Conservation (phyloP, 2,797 vertebrate species). For the Pitangus sulphuratus region DNA sequence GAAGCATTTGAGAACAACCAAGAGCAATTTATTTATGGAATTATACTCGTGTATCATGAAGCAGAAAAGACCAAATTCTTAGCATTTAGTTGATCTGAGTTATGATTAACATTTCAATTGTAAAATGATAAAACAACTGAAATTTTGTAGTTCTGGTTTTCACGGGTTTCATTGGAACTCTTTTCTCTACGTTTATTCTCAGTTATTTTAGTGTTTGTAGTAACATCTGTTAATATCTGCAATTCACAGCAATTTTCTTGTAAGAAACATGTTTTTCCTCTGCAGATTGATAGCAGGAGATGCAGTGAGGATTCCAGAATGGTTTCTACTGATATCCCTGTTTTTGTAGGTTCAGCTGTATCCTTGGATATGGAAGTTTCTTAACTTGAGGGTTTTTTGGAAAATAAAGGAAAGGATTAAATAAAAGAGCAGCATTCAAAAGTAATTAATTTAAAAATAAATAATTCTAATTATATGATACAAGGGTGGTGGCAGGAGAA, state of each 20-base stretch:
- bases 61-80: background rate
- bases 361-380: background rate
- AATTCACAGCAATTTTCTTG: background rate
- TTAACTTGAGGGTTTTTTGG: background rate
- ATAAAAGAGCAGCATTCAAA: background rate
- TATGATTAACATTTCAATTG: background rate
- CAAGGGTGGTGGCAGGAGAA: background rate
- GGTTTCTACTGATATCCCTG: background rate
- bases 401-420: background rate
- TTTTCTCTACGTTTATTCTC: background rate
- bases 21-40: background rate
- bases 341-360: background rate
- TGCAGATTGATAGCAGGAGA: background rate
- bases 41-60: background rate
- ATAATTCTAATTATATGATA: background rate
- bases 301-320: background rate
- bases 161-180: background rate
- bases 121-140: background rate
- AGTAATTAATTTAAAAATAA: background rate
- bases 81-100: background rate
- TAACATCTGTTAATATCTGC: background rate
- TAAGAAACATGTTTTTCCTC: background rate
- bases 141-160: background rate
- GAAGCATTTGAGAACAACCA: background rate
- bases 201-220: background rate